These are phyloP conservation scores for Hyperoodon ampullatus DNA, from an alignment of 2,113 vertebrate species.

Conservation along the genomic window DNA sequence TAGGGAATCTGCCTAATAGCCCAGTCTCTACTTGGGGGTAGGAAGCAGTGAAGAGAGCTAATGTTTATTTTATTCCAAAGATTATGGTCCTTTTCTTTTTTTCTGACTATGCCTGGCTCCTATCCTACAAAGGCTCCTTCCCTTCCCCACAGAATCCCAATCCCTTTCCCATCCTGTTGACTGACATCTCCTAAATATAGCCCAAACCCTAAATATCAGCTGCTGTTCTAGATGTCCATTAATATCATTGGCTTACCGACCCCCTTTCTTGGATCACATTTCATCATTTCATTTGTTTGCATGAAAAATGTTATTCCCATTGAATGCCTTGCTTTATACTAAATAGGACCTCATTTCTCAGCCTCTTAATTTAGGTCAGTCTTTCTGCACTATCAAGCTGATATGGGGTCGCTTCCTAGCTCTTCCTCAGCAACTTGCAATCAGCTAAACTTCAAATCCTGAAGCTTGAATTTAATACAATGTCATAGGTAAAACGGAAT, in stretches of 20 bases:
- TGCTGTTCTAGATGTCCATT: background rate
- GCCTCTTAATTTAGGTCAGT: background rate
- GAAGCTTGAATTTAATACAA: background rate
- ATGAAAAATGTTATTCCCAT: background rate
- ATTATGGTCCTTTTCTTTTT: background rate
- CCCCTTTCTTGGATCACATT: background rate
- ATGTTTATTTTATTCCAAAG: background rate
- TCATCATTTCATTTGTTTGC: background rate
- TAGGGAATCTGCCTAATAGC: background rate
- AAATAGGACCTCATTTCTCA: background rate
- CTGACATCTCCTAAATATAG: background rate
- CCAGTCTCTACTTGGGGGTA: background rate
- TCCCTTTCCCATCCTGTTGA: background rate
- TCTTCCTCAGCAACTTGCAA: background rate
- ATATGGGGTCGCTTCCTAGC: background rate
- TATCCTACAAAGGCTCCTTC: background rate
- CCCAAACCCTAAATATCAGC: background rate
- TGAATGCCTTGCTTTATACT: background rate
- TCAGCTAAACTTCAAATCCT: slow-evolving; percentile 20
- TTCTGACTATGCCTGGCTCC: background rate
- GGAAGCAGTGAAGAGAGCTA: background rate
- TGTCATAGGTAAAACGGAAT: background rate
- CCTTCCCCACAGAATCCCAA: background rate
- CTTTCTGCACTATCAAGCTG: background rate
- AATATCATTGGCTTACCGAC: background rate